phyloP scores from a whole-genome alignment of 2,888 invertebrate genomes.

The Hypselothyrea guttata region DNA sequence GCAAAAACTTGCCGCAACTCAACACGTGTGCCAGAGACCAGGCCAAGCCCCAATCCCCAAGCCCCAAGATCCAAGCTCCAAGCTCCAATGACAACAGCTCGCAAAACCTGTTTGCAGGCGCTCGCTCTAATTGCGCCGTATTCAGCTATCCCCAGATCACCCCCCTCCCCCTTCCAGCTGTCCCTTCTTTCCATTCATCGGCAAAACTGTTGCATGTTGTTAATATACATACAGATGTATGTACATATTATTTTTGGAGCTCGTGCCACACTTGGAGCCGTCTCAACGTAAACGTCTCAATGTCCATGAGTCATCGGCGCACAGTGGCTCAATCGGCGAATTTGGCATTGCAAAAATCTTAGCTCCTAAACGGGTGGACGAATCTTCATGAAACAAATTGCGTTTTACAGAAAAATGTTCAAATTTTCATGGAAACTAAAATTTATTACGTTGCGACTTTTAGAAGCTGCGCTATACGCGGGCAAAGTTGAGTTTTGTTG shows the following conservation, averaged over 20 bases:
- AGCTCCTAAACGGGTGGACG: too few relatives aligned
- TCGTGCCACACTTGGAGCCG: conserved; percentile 65
- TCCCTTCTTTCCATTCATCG: conserved; percentile 60
- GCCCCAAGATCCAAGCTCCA: too few relatives aligned
- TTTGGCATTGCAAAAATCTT: too few relatives aligned
- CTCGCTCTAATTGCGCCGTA: conserved; percentile 64
- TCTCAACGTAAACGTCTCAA: conserved; percentile 34
- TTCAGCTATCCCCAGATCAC: conserved; percentile 24
- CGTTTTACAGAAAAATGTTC: too few relatives aligned
- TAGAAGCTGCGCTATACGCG: too few relatives aligned
- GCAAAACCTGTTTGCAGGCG: conserved; percentile 68
- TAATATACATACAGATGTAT: conserved; percentile 30
- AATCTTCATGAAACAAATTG: too few relatives aligned
- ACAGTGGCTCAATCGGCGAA: too few relatives aligned
- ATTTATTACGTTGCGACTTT: too few relatives aligned
- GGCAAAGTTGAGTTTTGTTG: too few relatives aligned
- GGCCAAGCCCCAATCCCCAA: conserved; percentile 60
- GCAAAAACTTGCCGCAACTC: conserved; percentile 43
- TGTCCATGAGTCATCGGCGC: conserved; percentile 61
- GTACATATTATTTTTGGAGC: conserved; percentile 28
- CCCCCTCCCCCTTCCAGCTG: conserved; percentile 3
- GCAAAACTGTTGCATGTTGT: conserved; percentile 67
- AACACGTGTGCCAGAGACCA: conserved; percentile 62
- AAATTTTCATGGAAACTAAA: too few relatives aligned
- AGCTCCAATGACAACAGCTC: too few relatives aligned